These are phyloP conservation scores for Physeter macrocephalus DNA, from an alignment of 2,113 vertebrate species.

Conservation along the genomic window DNA sequence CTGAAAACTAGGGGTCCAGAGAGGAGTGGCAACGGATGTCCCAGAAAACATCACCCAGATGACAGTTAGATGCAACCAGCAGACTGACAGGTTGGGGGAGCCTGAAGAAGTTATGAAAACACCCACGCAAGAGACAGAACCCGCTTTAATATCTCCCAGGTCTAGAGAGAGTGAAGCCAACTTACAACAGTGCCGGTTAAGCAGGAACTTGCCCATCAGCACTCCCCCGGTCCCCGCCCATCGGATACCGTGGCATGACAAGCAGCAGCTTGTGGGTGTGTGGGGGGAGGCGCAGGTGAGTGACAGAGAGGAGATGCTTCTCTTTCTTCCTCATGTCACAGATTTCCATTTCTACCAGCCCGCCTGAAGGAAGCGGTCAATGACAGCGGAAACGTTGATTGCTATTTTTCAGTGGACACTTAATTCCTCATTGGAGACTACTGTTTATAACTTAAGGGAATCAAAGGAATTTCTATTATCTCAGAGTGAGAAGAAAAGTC, in stretches of 20 bases:
- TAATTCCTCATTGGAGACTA: neutral
- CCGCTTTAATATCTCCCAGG: neutral
- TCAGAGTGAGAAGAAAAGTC: neutral
- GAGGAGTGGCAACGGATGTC: rapidly evolving
- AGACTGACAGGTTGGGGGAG: rapidly evolving
- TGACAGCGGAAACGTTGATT: neutral
- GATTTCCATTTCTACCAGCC: neutral
- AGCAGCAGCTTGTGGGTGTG: neutral
- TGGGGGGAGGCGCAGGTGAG: rapidly evolving
- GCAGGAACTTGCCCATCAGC: neutral
- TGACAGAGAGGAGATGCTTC: rapidly evolving
- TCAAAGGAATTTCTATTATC: neutral
- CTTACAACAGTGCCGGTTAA: no score
- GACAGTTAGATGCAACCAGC: neutral
- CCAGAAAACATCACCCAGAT: neutral
- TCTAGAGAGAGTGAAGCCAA: neutral
- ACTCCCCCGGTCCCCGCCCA: rapidly evolving
- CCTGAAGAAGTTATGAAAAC: neutral
- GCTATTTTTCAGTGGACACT: neutral
- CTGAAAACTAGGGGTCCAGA: neutral
- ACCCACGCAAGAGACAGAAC: neutral
- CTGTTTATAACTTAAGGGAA: neutral
- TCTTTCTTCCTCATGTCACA: neutral
- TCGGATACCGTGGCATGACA: neutral
- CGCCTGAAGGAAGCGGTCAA: neutral